A percentile compares a stretch with the other conserved stretches of the same genome.
Evolutionary conservation across 2,888 invertebrate species (phyloP).

Genomic region (Lypha dubia): DNA sequence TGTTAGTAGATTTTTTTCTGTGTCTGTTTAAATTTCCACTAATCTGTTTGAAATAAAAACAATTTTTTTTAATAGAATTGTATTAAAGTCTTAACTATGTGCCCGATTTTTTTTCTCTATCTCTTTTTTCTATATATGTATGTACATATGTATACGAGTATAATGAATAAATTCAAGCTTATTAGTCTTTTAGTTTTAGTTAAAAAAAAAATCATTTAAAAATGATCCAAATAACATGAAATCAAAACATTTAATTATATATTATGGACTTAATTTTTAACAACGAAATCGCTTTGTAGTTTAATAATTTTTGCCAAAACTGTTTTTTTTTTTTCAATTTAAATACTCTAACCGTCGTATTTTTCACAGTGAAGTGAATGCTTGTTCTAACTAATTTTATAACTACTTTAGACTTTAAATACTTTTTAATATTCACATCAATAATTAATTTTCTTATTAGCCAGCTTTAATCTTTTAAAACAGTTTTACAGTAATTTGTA

Average conservation of each 20-base stretch:
- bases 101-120: background rate
- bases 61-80: constrained; percentile 12
- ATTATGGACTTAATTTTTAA: background rate
- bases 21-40: background rate
- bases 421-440: constrained; percentile 20
- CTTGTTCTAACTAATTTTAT: constrained; percentile 66
- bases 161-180: constrained; percentile 73
- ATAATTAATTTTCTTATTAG: constrained; percentile 5
- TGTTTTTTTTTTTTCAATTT: constrained; percentile 31
- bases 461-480: background rate
- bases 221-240: constrained; percentile 24
- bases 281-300: constrained; percentile 9
- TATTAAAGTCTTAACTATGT: background rate
- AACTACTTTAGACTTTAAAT: constrained; percentile 60
- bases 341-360: constrained; percentile 3
- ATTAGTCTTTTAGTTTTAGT: constrained; percentile 74
- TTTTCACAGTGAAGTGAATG: constrained; percentile 29
- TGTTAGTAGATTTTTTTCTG: constrained; percentile 16
- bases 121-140: too few relatives aligned
- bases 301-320: constrained; percentile 7
- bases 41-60: background rate
- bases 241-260: constrained; percentile 34
- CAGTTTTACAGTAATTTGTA: background rate
- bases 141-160: constrained; percentile 6
- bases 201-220: constrained; percentile 44